These are phyloP conservation scores for Notolabrus celidotus DNA, from an alignment of 2,797 vertebrate species.

Conservation along the genomic window DNA sequence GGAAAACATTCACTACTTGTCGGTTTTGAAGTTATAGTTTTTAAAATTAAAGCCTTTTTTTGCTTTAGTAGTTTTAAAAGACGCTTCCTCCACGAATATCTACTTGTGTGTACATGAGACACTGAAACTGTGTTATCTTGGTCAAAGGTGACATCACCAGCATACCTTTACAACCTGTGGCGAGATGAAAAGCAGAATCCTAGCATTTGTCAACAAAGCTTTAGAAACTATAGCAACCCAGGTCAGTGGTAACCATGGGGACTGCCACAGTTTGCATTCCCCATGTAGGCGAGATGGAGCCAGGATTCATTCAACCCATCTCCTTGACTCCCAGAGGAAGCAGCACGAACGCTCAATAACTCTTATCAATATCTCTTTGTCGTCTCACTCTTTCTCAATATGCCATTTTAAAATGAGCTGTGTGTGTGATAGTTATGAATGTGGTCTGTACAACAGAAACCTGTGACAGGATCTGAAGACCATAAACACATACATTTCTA, in stretches of 20 bases:
- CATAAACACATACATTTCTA: constrained; percentile 18
- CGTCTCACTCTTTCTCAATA: neutral
- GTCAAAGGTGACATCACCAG: constrained; percentile 22
- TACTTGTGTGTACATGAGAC: neutral
- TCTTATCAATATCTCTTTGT: neutral
- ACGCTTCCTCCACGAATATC: neutral
- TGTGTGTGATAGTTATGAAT: constrained; percentile 4
- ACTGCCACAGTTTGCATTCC: constrained; percentile 69
- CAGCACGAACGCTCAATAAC: constrained; percentile 3
- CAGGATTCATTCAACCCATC: constrained; percentile 32
- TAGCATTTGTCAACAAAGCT: constrained; percentile 40
- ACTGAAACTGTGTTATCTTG: neutral
- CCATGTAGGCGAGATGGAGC: constrained; percentile 61
- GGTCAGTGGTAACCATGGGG: constrained; percentile 53
- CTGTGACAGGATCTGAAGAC: constrained; percentile 24
- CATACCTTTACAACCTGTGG: constrained; percentile 10
- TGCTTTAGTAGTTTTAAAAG: too few species aligned
- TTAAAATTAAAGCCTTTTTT: too few species aligned
- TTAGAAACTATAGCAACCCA: constrained; percentile 60
- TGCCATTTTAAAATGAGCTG: neutral
- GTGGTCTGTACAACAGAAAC: constrained; percentile 1
- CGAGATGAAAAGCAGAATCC: constrained; percentile 22
- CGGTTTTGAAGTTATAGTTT: too few species aligned
- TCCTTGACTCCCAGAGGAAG: constrained; percentile 16
- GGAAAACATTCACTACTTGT: too few species aligned